These are phyloP conservation scores for Drosophila tristis DNA, from an alignment of 1,140 invertebrate species.

Conservation along the genomic window DNA sequence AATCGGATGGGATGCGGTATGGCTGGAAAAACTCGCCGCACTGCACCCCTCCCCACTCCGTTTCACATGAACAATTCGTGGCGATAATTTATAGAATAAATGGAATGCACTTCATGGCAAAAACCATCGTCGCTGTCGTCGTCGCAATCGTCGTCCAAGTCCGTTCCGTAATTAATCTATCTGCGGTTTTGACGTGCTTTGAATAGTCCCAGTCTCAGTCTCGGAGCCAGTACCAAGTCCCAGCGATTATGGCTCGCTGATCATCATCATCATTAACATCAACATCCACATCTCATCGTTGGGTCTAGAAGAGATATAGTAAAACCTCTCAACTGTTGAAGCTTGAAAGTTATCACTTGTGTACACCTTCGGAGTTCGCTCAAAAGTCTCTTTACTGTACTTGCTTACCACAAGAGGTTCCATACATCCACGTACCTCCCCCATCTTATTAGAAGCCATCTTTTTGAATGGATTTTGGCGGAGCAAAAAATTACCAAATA, in stretches of 20 bases:
- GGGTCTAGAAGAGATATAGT: slow-evolving; percentile 20
- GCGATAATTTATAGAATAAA: slow-evolving; percentile 81
- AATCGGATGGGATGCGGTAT: slow-evolving; percentile 4
- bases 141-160: slow-evolving; percentile 37
- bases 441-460: slow-evolving; percentile 48
- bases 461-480: slow-evolving; percentile 18
- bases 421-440: not conserved
- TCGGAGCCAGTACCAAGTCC: not conserved
- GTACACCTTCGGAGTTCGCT: no score
- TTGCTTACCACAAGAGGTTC: slow-evolving; percentile 32
- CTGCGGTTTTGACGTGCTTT: slow-evolving; percentile 76
- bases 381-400: no score
- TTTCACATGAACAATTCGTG: slow-evolving; percentile 81
- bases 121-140: not conserved
- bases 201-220: slow-evolving; percentile 47
- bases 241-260: slow-evolving; percentile 67
- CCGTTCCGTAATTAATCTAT: slow-evolving; percentile 75
- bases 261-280: slow-evolving; percentile 53
- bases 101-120: slow-evolving; percentile 80
- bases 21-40: slow-evolving; percentile 36
- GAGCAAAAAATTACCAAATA: slow-evolving; percentile 30
- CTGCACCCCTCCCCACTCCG: not conserved
- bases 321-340: no score
- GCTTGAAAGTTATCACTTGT: no score
- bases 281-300: slow-evolving; percentile 30